Percentiles rank a stretch among this genome's conserved stretches.
Conservation (phyloP, 2,888 invertebrate genomes). For the Aleiodes testaceus region DNA sequence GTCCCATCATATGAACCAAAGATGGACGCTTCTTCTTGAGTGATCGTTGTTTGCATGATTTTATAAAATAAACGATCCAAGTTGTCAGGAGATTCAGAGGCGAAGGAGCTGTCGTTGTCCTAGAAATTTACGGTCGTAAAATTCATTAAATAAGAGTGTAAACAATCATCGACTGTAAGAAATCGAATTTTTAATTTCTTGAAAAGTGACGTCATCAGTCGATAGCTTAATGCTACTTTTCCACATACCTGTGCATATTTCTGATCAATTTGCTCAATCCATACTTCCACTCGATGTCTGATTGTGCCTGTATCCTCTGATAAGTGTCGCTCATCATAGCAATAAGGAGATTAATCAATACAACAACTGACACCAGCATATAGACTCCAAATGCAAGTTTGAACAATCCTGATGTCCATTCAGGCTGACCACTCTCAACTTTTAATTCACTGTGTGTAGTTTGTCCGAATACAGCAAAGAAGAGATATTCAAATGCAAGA, state of each 20-base stretch:
- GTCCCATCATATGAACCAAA: conserved; percentile 74
- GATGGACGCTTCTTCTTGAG: conserved; percentile 74
- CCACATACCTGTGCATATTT: conserved; percentile 80
- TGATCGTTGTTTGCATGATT: conserved; percentile 73
- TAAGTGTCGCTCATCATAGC: conserved; percentile 99
- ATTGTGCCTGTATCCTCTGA: conserved; percentile 96
- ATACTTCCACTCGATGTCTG: conserved; percentile 87
- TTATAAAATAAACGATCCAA: conserved; percentile 75
- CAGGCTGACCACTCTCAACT: conserved; percentile 82
- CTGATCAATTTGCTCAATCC: conserved; percentile 84
- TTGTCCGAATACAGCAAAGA: conserved; percentile 98
- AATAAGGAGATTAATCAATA: conserved; percentile 98
- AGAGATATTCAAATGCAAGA: conserved; percentile 96
- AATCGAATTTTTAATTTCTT: too few species aligned
- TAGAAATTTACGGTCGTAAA: conserved; percentile 48
- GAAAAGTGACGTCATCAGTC: too few species aligned
- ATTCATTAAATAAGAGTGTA: background rate
- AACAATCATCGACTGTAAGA: background rate
- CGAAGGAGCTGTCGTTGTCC: conserved; percentile 82
- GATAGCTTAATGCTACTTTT: too few species aligned
- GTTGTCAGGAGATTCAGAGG: conserved; percentile 83
- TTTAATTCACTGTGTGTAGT: conserved; percentile 89
- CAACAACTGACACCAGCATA: conserved; percentile 98
- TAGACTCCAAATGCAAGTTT: conserved; percentile 96
- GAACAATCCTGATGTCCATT: conserved; percentile 90